Percentiles rank a stretch among this genome's conserved stretches.
phyloP scores from a whole-genome alignment of 2,888 invertebrate species.

The Tetragonula carbonaria region DNA sequence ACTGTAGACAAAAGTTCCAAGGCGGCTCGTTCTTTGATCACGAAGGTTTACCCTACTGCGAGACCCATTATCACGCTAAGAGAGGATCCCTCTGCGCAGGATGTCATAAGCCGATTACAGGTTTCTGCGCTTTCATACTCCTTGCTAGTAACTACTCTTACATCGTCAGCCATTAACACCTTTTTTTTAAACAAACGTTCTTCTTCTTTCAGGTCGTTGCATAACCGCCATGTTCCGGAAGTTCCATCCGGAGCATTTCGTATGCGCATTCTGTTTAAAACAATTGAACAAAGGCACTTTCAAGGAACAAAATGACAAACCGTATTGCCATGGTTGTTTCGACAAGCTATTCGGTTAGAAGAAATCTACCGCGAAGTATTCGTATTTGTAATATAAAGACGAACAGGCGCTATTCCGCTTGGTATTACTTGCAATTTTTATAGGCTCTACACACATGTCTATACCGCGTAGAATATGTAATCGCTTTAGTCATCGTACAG shows the following conservation, averaged over 20 bases:
- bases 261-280: constrained; percentile 99
- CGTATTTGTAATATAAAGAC: constrained; percentile 56
- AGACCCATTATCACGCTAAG: constrained; percentile 99
- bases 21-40: constrained; percentile 99
- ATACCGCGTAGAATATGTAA: constrained; percentile 36
- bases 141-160: no score
- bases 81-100: constrained; percentile 98
- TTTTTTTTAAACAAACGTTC: background rate
- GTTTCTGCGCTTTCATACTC: constrained; percentile 72
- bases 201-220: constrained; percentile 89
- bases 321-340: constrained; percentile 99
- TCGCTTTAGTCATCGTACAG: constrained; percentile 54
- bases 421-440: constrained; percentile 53
- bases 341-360: constrained; percentile 96
- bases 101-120: constrained; percentile 98
- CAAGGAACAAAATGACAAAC: constrained; percentile 99
- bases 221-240: constrained; percentile 99
- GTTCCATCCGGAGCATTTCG: constrained; percentile 99
- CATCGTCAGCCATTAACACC: no score
- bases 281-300: constrained; percentile 99
- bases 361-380: constrained; percentile 33
- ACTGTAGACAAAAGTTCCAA: constrained; percentile 98
- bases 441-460: constrained; percentile 31
- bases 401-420: constrained; percentile 43
- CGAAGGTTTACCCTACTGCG: constrained; percentile 98